Evolutionary conservation across 2,797 vertebrate genomes (phyloP).

Genomic region (Pseudochromis fuscus): DNA sequence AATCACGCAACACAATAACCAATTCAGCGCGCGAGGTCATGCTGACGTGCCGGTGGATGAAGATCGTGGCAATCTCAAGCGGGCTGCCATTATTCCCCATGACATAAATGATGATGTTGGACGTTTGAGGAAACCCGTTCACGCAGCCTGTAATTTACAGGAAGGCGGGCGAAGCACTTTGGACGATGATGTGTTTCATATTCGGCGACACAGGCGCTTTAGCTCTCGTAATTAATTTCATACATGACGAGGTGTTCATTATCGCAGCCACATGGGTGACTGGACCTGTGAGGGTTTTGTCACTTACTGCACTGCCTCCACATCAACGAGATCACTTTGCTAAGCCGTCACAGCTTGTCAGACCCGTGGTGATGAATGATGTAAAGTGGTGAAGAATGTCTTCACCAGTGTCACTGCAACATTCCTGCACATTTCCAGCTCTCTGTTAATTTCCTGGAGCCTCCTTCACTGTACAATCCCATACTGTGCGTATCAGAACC

Average conservation of each 20-base stretch:
- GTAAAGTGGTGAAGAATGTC: not conserved
- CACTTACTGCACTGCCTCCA: not conserved
- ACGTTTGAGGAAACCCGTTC: constrained; percentile 12
- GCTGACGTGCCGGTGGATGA: constrained; percentile 32
- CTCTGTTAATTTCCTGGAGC: constrained; percentile 31
- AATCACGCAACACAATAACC: constrained; percentile 59
- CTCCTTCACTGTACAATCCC: constrained; percentile 36
- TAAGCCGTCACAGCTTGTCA: constrained; percentile 1
- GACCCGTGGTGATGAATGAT: constrained; percentile 1
- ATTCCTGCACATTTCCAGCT: constrained; percentile 27
- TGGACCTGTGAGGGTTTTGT: not conserved
- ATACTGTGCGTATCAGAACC: constrained; percentile 38
- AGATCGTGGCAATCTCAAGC: constrained; percentile 21
- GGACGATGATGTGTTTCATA: constrained; percentile 12
- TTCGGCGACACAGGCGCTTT: not conserved
- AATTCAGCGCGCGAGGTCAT: constrained; percentile 39
- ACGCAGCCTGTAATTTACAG: constrained; percentile 37
- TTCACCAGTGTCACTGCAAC: not conserved
- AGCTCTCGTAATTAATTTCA: constrained; percentile 26
- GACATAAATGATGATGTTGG: constrained; percentile 37
- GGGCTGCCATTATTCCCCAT: constrained; percentile 22
- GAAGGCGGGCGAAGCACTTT: constrained; percentile 7
- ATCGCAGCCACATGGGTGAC: constrained; percentile 7
- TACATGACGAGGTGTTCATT: constrained; percentile 13
- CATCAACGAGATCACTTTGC: not conserved